Base-by-base conservation (phyloP, 2,888 invertebrate species). In the Leptopilina drosophilae region DNA sequence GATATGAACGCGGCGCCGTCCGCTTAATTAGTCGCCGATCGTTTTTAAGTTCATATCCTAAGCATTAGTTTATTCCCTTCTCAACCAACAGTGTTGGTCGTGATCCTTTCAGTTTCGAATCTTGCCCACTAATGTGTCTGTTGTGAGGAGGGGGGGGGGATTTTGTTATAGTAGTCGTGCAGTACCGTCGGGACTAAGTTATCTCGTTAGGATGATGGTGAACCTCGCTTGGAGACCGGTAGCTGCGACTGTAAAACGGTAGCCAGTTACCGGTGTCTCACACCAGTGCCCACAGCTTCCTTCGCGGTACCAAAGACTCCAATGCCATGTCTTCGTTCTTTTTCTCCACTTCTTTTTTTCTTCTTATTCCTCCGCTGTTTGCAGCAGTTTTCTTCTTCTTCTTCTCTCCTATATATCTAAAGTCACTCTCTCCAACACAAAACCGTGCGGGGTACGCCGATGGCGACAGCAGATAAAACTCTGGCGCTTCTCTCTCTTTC, bases 171-270 rank as follows among this genome's bases (percentile, higher is more conserved):
- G 56, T 33, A 33, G 33, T 73, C 33, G 73, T 73, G 33, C 33
- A 53, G 73, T 73, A 69, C 69, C 53, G 49, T 69, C 67, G 8
- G 42, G 67, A 67, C 67, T 20, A 67, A 46, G 67, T 67, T 67
- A 73, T 73, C 73, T 73, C 73, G 73, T 73, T 73, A 73, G 56
- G 33, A 33, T 73, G 73, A 40, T 73, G 73, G 73, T 73, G 73
- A 73, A 73, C 73, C 73, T 73, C 56, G 73, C 73, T 73, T 73
- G 73, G 33, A 73, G 56, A 73, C 73, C 73, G 73, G 73, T 73
- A 73, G 73, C 73, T 73, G 73, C 49, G 49, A n/a, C 56, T 56
- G 56, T 53, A 69, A 69, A 73, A 73, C 73, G 33, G 73, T 56
- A 73, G 73, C 56, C 56, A 56, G 69, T 67, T 49, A 53, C 49